Percentiles rank a stretch among this genome's conserved stretches.
Conservation (phyloP, 2,888 invertebrate species). For the Pharmacophagus antenor region DNA sequence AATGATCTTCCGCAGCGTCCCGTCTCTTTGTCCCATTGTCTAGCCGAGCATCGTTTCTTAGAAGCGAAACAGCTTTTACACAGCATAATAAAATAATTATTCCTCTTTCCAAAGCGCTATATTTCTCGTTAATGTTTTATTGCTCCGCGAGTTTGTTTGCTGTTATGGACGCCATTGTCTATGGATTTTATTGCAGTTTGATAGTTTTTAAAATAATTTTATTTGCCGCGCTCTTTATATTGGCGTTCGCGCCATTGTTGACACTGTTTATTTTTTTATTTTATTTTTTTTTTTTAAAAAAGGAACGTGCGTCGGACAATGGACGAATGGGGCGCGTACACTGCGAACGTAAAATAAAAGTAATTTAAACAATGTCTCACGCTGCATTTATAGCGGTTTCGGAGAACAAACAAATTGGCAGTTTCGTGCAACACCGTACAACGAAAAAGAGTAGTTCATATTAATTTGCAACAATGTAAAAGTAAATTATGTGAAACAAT, state of each 20-base stretch:
- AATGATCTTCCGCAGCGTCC: constrained; percentile 15
- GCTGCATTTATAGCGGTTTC: no score
- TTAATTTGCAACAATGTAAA: no score
- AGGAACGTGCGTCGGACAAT: constrained; percentile 4
- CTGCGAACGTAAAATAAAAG: no score
- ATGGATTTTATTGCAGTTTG: constrained; percentile 33
- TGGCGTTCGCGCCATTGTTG: constrained; percentile 3
- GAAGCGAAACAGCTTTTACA: constrained; percentile 39
- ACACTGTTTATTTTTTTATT: neutral
- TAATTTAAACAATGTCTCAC: no score
- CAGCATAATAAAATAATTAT: constrained; percentile 50
- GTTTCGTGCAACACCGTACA: no score
- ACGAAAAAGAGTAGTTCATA: no score
- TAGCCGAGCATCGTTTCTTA: constrained; percentile 38
- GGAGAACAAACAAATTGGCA: no score
- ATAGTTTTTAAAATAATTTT: constrained; percentile 37
- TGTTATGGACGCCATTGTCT: constrained; percentile 32
- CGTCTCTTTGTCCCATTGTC: constrained; percentile 33
- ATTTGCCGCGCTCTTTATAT: constrained; percentile 16
- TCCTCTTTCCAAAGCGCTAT: constrained; percentile 38
- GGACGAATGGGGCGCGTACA: neutral
- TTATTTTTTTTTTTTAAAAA: constrained; percentile 15
- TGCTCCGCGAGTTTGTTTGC: constrained; percentile 38
- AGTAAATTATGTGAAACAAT: no score
- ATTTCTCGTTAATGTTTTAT: constrained; percentile 44